phyloP scores from a whole-genome alignment of 2,888 invertebrate species.

The Brachylomia viminalis region DNA sequence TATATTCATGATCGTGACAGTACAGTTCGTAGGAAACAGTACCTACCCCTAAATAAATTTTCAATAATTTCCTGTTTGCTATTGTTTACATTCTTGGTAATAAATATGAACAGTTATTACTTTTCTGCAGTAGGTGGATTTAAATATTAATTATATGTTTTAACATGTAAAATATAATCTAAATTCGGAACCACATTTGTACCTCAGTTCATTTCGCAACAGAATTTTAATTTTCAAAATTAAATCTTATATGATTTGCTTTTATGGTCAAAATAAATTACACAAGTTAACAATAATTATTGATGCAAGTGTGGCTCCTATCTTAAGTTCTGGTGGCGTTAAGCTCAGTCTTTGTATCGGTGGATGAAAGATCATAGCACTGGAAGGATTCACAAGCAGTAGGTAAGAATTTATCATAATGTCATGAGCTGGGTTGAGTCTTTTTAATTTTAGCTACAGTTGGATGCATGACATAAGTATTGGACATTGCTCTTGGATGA shows the following conservation, averaged over 20 bases:
- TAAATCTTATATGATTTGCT: conserved; percentile 2
- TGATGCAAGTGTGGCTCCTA: conserved; percentile 59
- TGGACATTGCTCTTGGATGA: conserved; percentile 92
- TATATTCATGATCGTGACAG: not conserved
- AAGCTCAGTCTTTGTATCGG: conserved; percentile 86
- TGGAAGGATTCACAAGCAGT: conserved; percentile 88
- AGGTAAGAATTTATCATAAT: conserved; percentile 68
- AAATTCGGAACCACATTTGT: conserved; percentile 58
- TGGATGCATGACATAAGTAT: conserved; percentile 92
- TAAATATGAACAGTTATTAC: conserved; percentile 13
- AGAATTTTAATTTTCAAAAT: conserved; percentile 5
- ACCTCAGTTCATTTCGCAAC: conserved; percentile 14
- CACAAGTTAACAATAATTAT: conserved; percentile 10
- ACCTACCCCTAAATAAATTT: conserved; percentile 1
- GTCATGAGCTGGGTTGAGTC: conserved; percentile 87
- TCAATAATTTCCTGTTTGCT: conserved; percentile 1
- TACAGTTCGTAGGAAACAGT: not conserved
- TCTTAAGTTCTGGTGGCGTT: conserved; percentile 61
- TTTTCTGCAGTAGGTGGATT: conserved; percentile 25
- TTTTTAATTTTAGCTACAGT: conserved; percentile 85
- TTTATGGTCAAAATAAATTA: conserved; percentile 2
- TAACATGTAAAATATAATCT: conserved; percentile 50
- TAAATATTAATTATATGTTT: conserved; percentile 46
- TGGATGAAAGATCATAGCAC: conserved; percentile 86
- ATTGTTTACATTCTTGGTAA: conserved; percentile 33